A percentile compares a stretch with the other conserved stretches of the same genome.
These are phyloP conservation scores for Mythimna pallens DNA, from an alignment of 2,888 invertebrate genomes.

Conservation along the genomic window DNA sequence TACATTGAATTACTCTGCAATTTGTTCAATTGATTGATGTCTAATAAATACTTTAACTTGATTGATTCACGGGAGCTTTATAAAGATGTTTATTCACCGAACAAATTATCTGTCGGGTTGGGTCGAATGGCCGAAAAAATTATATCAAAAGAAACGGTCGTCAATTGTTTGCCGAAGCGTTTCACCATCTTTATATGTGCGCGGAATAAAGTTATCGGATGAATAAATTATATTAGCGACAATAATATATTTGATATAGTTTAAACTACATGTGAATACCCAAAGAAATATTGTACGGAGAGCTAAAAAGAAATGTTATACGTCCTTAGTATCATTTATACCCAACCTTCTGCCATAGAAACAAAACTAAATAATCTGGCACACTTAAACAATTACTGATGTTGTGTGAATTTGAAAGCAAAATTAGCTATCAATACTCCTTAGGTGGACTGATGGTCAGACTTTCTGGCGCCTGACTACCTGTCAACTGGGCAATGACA, in stretches of 20 bases:
- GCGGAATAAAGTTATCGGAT: background rate
- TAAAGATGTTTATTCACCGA: slow-evolving; percentile 13
- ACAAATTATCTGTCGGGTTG: slow-evolving; percentile 2
- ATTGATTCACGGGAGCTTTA: slow-evolving; percentile 27
- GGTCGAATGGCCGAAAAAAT: background rate
- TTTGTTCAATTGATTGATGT: slow-evolving; percentile 42
- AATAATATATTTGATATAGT: no score
- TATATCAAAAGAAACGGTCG: slow-evolving; percentile 3
- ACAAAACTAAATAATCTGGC: background rate
- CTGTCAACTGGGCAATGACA: no score
- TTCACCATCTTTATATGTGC: slow-evolving; percentile 5
- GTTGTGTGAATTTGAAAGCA: no score
- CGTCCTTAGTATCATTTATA: background rate
- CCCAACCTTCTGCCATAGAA: background rate
- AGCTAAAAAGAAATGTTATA: background rate
- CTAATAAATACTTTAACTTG: slow-evolving; percentile 35
- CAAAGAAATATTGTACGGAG: background rate
- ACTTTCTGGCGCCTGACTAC: no score
- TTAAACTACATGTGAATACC: background rate
- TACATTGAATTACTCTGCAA: slow-evolving; percentile 8
- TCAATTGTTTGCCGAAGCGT: slow-evolving; percentile 18
- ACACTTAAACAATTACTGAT: no score
- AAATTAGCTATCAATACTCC: no score
- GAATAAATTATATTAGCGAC: background rate
- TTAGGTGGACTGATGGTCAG: no score